Evolutionary conservation across 2,797 vertebrate genomes (phyloP).

Genomic region (Anabas testudineus): DNA sequence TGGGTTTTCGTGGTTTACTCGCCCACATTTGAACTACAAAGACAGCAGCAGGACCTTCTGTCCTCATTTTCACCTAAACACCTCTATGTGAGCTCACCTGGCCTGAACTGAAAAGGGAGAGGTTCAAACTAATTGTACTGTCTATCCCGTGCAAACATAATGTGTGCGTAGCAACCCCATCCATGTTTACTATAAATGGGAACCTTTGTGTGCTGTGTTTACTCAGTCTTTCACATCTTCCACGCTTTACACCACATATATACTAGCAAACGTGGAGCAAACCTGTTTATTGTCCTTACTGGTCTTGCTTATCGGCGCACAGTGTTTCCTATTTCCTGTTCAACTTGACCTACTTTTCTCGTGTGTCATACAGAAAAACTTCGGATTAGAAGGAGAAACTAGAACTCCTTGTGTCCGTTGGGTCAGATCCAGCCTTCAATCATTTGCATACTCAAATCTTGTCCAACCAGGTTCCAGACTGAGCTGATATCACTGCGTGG

Average conservation of each 20-base stretch:
- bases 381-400: neutral
- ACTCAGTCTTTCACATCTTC: conserved; percentile 59
- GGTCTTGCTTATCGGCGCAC: conserved; percentile 13
- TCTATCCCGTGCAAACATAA: conserved; percentile 66
- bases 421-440: conserved; percentile 5
- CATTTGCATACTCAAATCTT: conserved; percentile 22
- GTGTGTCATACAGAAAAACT: neutral
- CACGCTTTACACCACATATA: conserved; percentile 57
- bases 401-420: neutral
- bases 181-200: conserved; percentile 80
- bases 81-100: conserved; percentile 75
- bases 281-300: conserved; percentile 42
- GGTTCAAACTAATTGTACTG: conserved; percentile 53
- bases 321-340: conserved; percentile 12
- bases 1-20: conserved; percentile 26
- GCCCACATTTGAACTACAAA: conserved; percentile 19
- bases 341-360: neutral
- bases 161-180: conserved; percentile 45
- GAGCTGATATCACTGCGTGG: conserved; percentile 28
- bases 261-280: conserved; percentile 43
- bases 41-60: conserved; percentile 19
- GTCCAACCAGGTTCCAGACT: conserved; percentile 31
- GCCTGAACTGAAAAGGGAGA: conserved; percentile 52
- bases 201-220: conserved; percentile 71
- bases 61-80: conserved; percentile 43